phyloP scores from a whole-genome alignment of 2,888 invertebrate species.

The Himalopsyche anomala region DNA sequence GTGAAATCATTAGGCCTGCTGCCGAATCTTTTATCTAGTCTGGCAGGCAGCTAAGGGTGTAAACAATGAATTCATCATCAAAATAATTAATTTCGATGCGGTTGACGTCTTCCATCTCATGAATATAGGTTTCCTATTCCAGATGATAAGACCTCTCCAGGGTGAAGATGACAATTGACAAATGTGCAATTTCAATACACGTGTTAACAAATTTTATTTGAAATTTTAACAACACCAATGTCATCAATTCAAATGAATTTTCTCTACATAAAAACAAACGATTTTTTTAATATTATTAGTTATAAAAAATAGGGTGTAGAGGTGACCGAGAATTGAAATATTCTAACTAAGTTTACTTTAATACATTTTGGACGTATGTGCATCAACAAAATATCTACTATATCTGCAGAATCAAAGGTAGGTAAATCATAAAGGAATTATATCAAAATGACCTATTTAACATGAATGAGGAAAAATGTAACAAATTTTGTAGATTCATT shows the following conservation, averaged over 20 bases:
- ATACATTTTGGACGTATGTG: slow-evolving; percentile 23
- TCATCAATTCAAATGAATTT: slow-evolving; percentile 17
- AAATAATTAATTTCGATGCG: too few relatives aligned
- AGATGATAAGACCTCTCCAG: too few relatives aligned
- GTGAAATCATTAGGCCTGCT: too few relatives aligned
- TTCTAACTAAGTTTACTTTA: slow-evolving; percentile 19
- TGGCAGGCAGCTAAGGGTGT: too few relatives aligned
- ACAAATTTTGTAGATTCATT: slow-evolving; percentile 11
- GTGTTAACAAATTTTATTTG: slow-evolving; percentile 36
- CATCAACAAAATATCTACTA: background rate
- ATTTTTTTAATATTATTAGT: slow-evolving; percentile 30
- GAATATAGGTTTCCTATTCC: too few relatives aligned
- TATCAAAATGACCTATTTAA: background rate
- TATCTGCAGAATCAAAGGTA: background rate
- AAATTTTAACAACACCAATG: slow-evolving; percentile 5
- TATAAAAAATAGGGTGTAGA: slow-evolving; percentile 41
- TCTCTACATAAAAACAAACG: slow-evolving; percentile 33
- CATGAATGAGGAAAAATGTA: background rate
- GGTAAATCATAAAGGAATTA: background rate
- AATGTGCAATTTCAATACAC: background rate
- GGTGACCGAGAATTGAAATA: slow-evolving; percentile 35
- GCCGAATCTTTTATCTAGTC: too few relatives aligned
- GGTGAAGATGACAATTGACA: background rate
- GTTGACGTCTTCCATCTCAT: too few relatives aligned
- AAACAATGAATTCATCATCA: too few relatives aligned